Evolutionary conservation across 2,888 invertebrate species (phyloP), one percentile per base, ranked within the genome.

Genomic region (Luperina testacea): DNA sequence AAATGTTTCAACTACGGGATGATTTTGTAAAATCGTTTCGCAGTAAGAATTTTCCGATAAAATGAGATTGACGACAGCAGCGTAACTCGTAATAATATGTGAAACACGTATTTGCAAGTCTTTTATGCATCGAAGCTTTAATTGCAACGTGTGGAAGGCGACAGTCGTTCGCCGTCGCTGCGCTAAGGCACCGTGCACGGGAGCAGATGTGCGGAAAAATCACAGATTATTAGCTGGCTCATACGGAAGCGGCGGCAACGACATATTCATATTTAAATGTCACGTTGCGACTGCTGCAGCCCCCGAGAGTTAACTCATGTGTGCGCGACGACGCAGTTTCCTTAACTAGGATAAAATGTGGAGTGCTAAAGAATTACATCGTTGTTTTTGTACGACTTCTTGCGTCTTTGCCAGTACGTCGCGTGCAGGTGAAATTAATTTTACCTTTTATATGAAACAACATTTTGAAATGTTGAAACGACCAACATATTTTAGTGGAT

Each of bases 231-330:
- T 96, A 96, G 93, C 92, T 85, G 91, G 88, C 91, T 92, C 90
- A 87, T 88, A 85, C 85, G 91, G 92, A 90, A 91, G 92, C 90
- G 82, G 89, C 88, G 89, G 85, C 90, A 91, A 91, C 93, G 95
- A 94, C 94, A 94, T 93, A 96, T 96, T 96, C 96, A 96, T 96
- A 96, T 96, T 96, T 94, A 96, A 96, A 96, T 96, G 94, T 94
- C 93, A 93, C 91, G 91, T 90, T 92, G 93, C 91, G 90, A 92
- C 90, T 93, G 92, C 90, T 93, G 92, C 92, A 92, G 89, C 90
- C 87, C 87, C 88, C 84, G 79, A 85, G 91, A 88, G 91, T 90
- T 92, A 92, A 91, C 93, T 94, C 94, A 92, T 92, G 94, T 93
- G 93, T 90, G 87, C 84, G 80, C 86, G 85, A 88, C 84, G 85